Conservation (phyloP, 2,797 vertebrate species). For the Gymnocypris eckloni region DNA sequence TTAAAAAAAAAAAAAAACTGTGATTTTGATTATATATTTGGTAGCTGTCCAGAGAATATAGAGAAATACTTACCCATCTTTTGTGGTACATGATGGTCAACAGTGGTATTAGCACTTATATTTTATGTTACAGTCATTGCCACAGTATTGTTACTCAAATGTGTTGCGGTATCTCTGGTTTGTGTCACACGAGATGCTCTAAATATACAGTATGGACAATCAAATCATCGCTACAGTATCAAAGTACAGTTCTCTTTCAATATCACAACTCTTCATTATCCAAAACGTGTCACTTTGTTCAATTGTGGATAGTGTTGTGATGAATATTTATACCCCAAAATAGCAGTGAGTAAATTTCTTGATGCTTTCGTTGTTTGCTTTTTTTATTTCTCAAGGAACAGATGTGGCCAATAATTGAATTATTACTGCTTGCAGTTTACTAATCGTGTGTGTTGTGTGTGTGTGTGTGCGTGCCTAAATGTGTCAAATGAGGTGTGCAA, state of each 20-base stretch:
- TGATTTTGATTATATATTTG: slow-evolving; percentile 40
- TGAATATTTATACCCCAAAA: slow-evolving; percentile 50
- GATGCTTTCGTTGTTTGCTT: slow-evolving; percentile 24
- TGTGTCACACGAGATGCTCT: slow-evolving; percentile 1
- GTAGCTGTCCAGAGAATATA: slow-evolving; percentile 45
- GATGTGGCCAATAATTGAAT: slow-evolving; percentile 27
- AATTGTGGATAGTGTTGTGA: slow-evolving; percentile 59
- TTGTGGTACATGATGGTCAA: slow-evolving; percentile 11
- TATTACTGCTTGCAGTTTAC: slow-evolving; percentile 33
- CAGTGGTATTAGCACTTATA: slow-evolving; percentile 35
- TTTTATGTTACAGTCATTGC: slow-evolving; percentile 42
- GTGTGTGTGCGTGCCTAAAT: slow-evolving; percentile 24
- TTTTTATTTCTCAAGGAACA: slow-evolving; percentile 31
- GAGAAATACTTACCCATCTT: slow-evolving; percentile 18
- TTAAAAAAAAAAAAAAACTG: slow-evolving; percentile 14
- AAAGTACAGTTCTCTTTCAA: neutral
- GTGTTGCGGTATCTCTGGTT: slow-evolving; percentile 18
- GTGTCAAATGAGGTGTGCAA: slow-evolving; percentile 10
- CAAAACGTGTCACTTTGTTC: slow-evolving; percentile 53
- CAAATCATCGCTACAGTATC: slow-evolving; percentile 4
- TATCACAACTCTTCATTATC: slow-evolving; percentile 29
- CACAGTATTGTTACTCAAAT: slow-evolving; percentile 41
- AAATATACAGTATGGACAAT: slow-evolving; percentile 38
- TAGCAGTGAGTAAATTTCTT: slow-evolving; percentile 45
- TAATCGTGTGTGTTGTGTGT: slow-evolving; percentile 43